Evolutionary conservation across 2,888 invertebrate species (phyloP).

Genomic region (Drosophila flavopinicola): DNA sequence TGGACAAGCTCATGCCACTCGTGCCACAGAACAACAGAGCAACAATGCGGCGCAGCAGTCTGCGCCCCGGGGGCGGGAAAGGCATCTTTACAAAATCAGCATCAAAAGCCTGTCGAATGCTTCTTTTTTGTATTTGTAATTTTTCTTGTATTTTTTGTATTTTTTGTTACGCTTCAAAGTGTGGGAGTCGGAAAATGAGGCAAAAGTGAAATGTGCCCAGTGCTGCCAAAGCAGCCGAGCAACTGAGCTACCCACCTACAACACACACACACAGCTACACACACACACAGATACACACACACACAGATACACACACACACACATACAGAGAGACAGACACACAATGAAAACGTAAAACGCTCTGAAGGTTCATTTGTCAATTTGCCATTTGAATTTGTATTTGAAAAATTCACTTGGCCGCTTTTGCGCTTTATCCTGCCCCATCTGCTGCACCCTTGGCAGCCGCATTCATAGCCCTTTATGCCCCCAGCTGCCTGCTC

Average conservation of each 20-base stretch:
- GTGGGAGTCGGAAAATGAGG: slow-evolving; percentile 48
- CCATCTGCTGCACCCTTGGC: slow-evolving; percentile 13
- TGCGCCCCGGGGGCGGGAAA: slow-evolving; percentile 21
- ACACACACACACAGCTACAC: slow-evolving; percentile 6
- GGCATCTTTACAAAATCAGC: slow-evolving; percentile 76
- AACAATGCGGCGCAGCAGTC: slow-evolving; percentile 46
- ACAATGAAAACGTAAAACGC: slow-evolving; percentile 77
- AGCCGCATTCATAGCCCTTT: slow-evolving; percentile 15
- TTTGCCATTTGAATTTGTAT: slow-evolving; percentile 80
- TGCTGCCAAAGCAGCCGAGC: slow-evolving; percentile 32
- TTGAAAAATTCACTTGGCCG: slow-evolving; percentile 78
- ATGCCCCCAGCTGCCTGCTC: no score
- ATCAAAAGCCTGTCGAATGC: slow-evolving; percentile 76
- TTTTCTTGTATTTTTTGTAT: slow-evolving; percentile 24
- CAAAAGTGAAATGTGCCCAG: slow-evolving; percentile 40
- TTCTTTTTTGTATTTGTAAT: neutral
- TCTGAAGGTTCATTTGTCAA: slow-evolving; percentile 78
- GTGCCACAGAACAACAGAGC: slow-evolving; percentile 27
- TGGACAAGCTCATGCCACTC: slow-evolving; percentile 24
- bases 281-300: neutral
- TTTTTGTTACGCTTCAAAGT: slow-evolving; percentile 64
- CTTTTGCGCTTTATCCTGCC: slow-evolving; percentile 63
- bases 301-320: neutral
- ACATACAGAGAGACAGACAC: slow-evolving; percentile 37
- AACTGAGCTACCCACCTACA: slow-evolving; percentile 45